phyloP scores from a whole-genome alignment of 2,888 invertebrate genomes.

The Colostygia pectinataria region DNA sequence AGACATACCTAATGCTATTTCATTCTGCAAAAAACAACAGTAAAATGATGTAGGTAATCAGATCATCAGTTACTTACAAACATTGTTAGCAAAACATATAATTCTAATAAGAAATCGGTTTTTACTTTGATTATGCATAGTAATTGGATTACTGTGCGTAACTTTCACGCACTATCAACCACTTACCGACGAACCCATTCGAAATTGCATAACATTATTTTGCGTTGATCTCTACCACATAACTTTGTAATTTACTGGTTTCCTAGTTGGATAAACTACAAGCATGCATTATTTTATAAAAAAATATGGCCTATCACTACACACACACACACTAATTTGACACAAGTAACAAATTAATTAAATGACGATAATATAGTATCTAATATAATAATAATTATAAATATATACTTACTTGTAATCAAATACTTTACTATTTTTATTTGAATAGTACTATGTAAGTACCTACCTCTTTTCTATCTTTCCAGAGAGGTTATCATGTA shows the following conservation, averaged over 20 bases:
- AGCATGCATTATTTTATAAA: too few relatives aligned
- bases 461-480: too few relatives aligned
- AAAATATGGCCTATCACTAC: too few relatives aligned
- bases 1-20: not conserved
- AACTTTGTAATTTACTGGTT: not conserved
- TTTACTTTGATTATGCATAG: conserved; percentile 5
- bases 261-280: too few relatives aligned
- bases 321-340: too few relatives aligned
- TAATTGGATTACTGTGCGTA: not conserved
- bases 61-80: conserved; percentile 2
- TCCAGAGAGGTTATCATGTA: too few relatives aligned
- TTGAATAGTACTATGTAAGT: too few relatives aligned
- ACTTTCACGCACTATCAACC: conserved; percentile 20
- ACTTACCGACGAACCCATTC: conserved; percentile 13
- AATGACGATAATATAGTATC: too few relatives aligned
- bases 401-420: too few relatives aligned
- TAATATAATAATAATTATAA: too few relatives aligned
- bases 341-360: too few relatives aligned
- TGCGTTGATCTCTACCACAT: conserved; percentile 1
- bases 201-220: conserved; percentile 7
- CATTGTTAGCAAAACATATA: conserved; percentile 2
- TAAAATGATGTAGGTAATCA: not conserved
- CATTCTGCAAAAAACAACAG: not conserved
- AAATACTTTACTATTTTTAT: too few relatives aligned
- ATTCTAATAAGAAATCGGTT: conserved; percentile 1